These are phyloP conservation scores for Tauraco hartlaubi DNA, from an alignment of 2,797 vertebrate genomes.

Conservation along the genomic window DNA sequence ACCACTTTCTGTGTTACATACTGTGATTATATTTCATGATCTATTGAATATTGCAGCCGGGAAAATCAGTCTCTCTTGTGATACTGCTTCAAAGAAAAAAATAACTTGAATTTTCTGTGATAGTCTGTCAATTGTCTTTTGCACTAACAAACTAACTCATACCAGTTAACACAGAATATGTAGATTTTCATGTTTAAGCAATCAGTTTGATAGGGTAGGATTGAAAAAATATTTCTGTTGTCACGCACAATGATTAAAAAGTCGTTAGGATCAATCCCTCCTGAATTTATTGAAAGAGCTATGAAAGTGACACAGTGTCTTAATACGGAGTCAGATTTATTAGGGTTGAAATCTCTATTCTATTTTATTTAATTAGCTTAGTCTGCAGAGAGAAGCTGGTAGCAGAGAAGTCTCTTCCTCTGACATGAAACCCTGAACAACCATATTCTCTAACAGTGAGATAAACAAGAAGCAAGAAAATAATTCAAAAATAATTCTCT, in stretches of 20 bases:
- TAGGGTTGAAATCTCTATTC: slow-evolving; percentile 64
- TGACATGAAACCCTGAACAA: slow-evolving; percentile 27
- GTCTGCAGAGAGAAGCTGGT: slow-evolving; percentile 40
- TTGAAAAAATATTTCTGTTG: slow-evolving; percentile 66
- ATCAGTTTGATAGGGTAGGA: slow-evolving; percentile 4
- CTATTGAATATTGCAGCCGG: background rate
- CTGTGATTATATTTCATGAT: background rate
- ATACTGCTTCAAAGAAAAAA: slow-evolving; percentile 11
- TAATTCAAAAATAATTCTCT: background rate
- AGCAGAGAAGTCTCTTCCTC: slow-evolving; percentile 55
- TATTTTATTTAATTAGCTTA: slow-evolving; percentile 74
- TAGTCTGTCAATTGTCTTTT: slow-evolving; percentile 36
- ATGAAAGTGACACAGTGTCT: slow-evolving; percentile 58
- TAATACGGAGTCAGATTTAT: slow-evolving; percentile 68
- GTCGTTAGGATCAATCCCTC: slow-evolving; percentile 54
- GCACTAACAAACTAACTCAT: background rate
- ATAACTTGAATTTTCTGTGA: background rate
- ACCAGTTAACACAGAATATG: slow-evolving; percentile 4
- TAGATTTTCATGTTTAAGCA: slow-evolving; percentile 59
- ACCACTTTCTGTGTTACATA: background rate
- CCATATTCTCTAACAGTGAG: background rate
- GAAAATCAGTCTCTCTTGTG: slow-evolving; percentile 14
- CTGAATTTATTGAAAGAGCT: slow-evolving; percentile 62
- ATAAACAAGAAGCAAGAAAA: slow-evolving; percentile 17
- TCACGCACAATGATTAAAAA: slow-evolving; percentile 59